Evolutionary conservation across 2,888 invertebrate genomes (phyloP).

Genomic region (Fissipunctia ypsillon): DNA sequence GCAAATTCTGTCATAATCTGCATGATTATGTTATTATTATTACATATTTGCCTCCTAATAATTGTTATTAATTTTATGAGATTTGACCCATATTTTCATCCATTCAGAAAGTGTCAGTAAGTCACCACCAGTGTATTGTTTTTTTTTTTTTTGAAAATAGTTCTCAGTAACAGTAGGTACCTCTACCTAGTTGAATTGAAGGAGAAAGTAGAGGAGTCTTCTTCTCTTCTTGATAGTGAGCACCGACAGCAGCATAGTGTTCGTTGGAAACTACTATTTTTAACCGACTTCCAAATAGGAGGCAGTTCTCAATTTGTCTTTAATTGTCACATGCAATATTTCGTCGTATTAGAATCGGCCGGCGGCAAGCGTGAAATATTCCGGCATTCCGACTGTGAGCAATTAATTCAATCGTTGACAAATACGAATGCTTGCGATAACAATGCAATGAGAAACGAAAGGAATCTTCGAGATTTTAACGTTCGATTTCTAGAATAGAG

Average conservation of each 20-base stretch:
- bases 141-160: neutral
- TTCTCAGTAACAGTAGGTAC: too few relatives aligned
- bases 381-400: conserved; percentile 19
- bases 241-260: too few relatives aligned
- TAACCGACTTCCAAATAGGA: neutral
- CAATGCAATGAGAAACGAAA: conserved; percentile 20
- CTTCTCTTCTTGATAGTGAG: too few relatives aligned
- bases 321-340: neutral
- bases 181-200: too few relatives aligned
- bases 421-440: conserved; percentile 35
- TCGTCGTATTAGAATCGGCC: conserved; percentile 34
- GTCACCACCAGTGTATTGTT: neutral
- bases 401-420: conserved; percentile 50
- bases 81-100: neutral
- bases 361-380: conserved; percentile 54
- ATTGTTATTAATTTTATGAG: conserved; percentile 12
- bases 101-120: neutral
- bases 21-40: conserved; percentile 17
- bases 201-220: too few relatives aligned
- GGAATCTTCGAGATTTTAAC: conserved; percentile 25
- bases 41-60: too few relatives aligned
- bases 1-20: conserved; percentile 42
- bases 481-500: conserved; percentile 16
- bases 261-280: too few relatives aligned
- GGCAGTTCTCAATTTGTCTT: neutral